Percentiles rank a stretch among this genome's conserved stretches.
Conservation (phyloP, 2,797 vertebrate genomes). For the Lindbergichthys nudifrons region DNA sequence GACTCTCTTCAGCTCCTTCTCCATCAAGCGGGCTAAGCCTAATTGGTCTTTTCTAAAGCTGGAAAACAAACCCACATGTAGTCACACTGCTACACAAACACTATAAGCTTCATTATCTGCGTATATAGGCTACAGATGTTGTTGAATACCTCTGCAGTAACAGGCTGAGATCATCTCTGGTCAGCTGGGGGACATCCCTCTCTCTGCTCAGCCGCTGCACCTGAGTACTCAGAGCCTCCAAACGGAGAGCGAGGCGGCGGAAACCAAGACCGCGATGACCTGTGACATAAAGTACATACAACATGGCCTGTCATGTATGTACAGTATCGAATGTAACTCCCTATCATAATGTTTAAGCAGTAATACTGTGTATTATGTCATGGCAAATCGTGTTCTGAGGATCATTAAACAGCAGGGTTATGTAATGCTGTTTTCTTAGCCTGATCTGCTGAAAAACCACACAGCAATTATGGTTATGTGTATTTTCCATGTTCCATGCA, state of each 20-base stretch:
- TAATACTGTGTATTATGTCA: neutral
- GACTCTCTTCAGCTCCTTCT: conserved; percentile 75
- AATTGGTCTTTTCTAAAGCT: conserved; percentile 77
- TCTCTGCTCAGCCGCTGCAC: conserved; percentile 74
- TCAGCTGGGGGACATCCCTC: conserved; percentile 49
- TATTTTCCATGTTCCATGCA: conserved; percentile 33
- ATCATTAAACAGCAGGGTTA: conserved; percentile 21
- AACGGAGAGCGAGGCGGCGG: conserved; percentile 66
- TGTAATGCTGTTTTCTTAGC: conserved; percentile 39
- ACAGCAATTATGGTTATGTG: conserved; percentile 18
- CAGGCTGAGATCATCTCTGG: conserved; percentile 63
- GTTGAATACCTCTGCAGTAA: conserved; percentile 73
- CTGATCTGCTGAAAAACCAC: conserved; percentile 20
- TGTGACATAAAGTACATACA: conserved; percentile 26
- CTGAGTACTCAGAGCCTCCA: conserved; percentile 78
- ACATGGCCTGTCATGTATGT: neutral
- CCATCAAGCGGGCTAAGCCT: conserved; percentile 66
- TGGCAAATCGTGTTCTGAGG: conserved; percentile 7
- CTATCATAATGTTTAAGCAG: neutral
- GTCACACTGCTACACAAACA: neutral
- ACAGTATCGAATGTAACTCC: neutral
- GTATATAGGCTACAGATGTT: neutral
- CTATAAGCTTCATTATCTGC: neutral
- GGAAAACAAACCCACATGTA: conserved; percentile 3
- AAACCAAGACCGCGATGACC: conserved; percentile 59